Evolutionary conservation across 2,888 invertebrate genomes (phyloP).

Genomic region (Mythimna impura): DNA sequence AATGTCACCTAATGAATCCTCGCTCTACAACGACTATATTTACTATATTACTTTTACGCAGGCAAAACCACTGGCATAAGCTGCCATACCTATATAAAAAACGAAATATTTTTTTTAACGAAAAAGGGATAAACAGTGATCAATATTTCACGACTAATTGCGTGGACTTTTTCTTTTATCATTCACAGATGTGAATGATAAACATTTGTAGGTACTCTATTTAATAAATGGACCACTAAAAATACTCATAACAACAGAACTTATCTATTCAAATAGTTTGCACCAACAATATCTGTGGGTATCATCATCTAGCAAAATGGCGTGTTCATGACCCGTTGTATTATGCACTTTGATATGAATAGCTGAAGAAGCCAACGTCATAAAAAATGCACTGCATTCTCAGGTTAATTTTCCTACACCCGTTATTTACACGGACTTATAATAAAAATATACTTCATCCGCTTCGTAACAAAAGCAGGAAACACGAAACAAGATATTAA

Average conservation of each 20-base stretch:
- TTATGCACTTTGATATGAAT: constrained; percentile 52
- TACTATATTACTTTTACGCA: too few relatives aligned
- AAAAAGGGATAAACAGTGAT: neutral
- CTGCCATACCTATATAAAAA: neutral
- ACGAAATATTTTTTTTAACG: neutral
- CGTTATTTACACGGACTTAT: constrained; percentile 32
- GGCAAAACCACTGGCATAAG: too few relatives aligned
- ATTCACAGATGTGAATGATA: too few relatives aligned
- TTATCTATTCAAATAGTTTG: too few relatives aligned
- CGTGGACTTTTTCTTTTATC: too few relatives aligned
- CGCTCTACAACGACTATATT: too few relatives aligned
- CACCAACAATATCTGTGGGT: neutral
- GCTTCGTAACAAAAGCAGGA: constrained; percentile 23
- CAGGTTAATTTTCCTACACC: constrained; percentile 27
- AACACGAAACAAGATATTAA: constrained; percentile 2
- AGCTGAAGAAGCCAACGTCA: constrained; percentile 25
- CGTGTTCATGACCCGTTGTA: constrained; percentile 33
- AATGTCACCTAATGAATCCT: too few relatives aligned
- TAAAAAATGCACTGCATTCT: constrained; percentile 48
- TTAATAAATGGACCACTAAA: too few relatives aligned
- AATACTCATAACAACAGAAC: too few relatives aligned
- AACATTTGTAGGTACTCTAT: too few relatives aligned
- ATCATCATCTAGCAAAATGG: constrained; percentile 11
- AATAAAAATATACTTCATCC: constrained; percentile 18
- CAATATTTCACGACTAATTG: too few relatives aligned